Base-by-base conservation (phyloP, 2,888 invertebrate species). In the Eupeodes luniger region DNA sequence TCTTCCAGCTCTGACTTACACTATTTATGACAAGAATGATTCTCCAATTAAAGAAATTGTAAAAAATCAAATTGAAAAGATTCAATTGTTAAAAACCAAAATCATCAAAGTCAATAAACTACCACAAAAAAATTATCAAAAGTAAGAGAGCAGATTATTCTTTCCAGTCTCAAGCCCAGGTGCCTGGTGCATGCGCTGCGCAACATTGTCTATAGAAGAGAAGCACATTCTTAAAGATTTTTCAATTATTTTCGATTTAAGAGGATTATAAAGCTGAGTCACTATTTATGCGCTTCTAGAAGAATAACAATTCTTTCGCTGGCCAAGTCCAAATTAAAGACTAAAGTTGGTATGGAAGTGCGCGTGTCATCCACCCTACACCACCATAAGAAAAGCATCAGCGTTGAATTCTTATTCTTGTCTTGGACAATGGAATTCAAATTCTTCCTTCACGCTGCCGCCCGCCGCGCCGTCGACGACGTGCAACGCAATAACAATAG, bases 311-410 rank as follows among this genome's bases (percentile, higher is more conserved):
- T 61, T 77, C 36, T n/a, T 40, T 67, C 74, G 47, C 27, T 27
- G 59, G 59, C 77, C 74, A 66, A 82, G 55, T 74, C 78, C 81
- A 82, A 78, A 85, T 82, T 79, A 69, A 78, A 85, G 77, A 49
- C 59, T 44, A 59, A 27, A 64, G 64, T 81, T 70, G 14, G 27
- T 36, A 79, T 70, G 16, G 27, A 19, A 79, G 36, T 51, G 14
- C 44, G 40, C 57, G 75, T 66, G 80, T 66, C 34, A 61, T 49
- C 69, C 75, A 70, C 27, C 36, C 27, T 57, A 27, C 16, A 19
- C 16, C 40, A 27, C 27, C 27, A 27, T 27, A 62, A 75, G 6
- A 36, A 55, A 70, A 51, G 69, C 69, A 57, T 61, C 70, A 62
- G 34, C 44, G 64, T 81, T 76, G 76, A 85, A 76, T 81, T 77